Base-by-base conservation (phyloP, 2,113 vertebrate species). In the Scopus umbretta region DNA sequence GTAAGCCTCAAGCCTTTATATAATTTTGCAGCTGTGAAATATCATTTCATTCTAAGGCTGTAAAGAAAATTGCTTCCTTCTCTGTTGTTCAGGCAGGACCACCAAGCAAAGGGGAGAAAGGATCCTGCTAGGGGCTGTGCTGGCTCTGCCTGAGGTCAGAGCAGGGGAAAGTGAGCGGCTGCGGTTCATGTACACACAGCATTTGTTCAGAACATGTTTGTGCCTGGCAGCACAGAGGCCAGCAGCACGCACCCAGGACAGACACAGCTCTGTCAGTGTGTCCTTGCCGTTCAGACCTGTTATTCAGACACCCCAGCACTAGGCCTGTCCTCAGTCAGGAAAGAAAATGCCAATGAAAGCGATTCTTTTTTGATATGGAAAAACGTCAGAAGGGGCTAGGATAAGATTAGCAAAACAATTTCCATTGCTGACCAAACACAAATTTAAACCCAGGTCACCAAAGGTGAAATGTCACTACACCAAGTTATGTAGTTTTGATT, bases 391-490 rank as follows among this genome's bases (percentile, higher is more conserved):
- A 84, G 25, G 61, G 55, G 43, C 65, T 86, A 6, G 43, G 97
- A 96, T 96, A 96, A 96, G 95, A 97, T 97, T 97, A 95, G 90
- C 47, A 88, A 95, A 97, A 94, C 74, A 76, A 92, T 94, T 97
- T 96, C 91, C 66, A 92, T 80, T 92, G 89, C 87, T 96, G 91
- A 94, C 74, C 79, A 96, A 95, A 96, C 81, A 91, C 53, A 90
- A 91, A 81, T 81, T 81, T 91, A 85, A 95, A 96, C 62, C 50
- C 79, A 59, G 93, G 91, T 90, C 81, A 78, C 71, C 47, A 86
- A 91, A 76, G 84, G 86, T 95, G 92, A 96, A 96, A 96, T 80
- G 91, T 90, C 91, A 86, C 49, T 91, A 83, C 50, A 73, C 50
- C 13, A 10, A 93, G 87, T 91, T 92, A 72, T 59, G 74, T 59